Conservation (phyloP, 2,797 vertebrate genomes). For the Nasua narica region DNA sequence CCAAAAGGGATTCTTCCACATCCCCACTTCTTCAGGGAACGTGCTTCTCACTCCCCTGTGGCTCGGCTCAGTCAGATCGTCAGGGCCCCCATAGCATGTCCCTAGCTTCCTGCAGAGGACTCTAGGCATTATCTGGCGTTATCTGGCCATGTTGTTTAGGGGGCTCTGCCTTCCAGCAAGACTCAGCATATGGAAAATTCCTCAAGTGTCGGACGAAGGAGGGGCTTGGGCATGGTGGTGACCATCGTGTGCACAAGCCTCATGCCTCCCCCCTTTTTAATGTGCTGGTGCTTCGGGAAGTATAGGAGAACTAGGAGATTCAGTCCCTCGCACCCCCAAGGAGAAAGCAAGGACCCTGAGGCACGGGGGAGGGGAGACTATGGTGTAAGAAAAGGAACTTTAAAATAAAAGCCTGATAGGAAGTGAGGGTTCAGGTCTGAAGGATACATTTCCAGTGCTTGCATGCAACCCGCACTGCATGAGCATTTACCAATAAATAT, state of each 20-base stretch:
- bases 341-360: neutral
- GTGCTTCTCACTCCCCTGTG: neutral
- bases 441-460: neutral
- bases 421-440: neutral
- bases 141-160: neutral
- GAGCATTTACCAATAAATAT: neutral
- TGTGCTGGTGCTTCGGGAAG: neutral
- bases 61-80: neutral
- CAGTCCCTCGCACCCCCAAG: neutral
- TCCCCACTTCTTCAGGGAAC: neutral
- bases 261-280: neutral
- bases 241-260: neutral
- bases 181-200: neutral
- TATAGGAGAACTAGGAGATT: neutral
- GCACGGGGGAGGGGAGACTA: too few relatives aligned
- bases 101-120: neutral
- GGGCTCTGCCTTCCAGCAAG: neutral
- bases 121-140: neutral
- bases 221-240: neutral
- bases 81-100: neutral
- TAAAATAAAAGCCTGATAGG: neutral
- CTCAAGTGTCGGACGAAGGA: neutral
- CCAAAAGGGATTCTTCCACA: neutral
- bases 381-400: neutral
- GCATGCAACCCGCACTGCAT: fast-evolving